Conservation (phyloP, 2,888 invertebrate genomes). For the Drosophila villosipedis region DNA sequence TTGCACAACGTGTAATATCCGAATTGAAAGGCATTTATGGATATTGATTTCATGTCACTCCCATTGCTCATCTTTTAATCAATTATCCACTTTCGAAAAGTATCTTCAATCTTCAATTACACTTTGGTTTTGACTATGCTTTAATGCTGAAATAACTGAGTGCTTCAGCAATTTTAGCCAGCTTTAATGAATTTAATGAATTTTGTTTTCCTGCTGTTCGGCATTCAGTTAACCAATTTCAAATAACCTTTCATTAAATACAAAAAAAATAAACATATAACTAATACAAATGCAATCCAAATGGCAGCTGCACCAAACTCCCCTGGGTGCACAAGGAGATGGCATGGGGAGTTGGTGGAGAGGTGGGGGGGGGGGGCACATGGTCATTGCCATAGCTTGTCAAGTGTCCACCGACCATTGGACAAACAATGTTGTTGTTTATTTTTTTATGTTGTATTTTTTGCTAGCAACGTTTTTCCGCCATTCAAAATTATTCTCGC, state of each 20-base stretch:
- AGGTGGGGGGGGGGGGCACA: conserved; percentile 5
- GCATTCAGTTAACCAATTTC: conserved; percentile 53
- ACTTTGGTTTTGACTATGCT: not conserved
- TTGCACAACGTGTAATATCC: not conserved
- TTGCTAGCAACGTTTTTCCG: conserved; percentile 61
- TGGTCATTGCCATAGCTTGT: conserved; percentile 58
- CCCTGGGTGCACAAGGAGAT: not conserved
- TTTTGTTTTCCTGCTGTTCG: conserved; percentile 30
- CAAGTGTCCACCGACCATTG: conserved; percentile 44
- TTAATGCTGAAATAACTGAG: conserved; percentile 1
- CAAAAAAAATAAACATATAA: conserved; percentile 2
- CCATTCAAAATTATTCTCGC: conserved; percentile 74
- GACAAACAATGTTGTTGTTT: conserved; percentile 28
- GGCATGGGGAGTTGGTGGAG: fast-evolving
- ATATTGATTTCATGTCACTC: not conserved
- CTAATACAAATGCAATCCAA: conserved; percentile 40
- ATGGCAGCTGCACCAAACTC: conserved; percentile 44
- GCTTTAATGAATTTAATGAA: conserved; percentile 24
- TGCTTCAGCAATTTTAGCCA: conserved; percentile 3
- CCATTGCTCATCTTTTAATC: not conserved
- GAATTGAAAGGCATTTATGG: not conserved
- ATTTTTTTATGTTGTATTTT: conserved; percentile 44
- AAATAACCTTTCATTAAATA: conserved; percentile 39
- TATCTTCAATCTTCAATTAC: not conserved
- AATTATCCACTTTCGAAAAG: not conserved